A percentile compares a stretch with the other conserved stretches of the same genome.
Conservation (phyloP, 92 coral and sea anemone species). For the Desmophyllum pertusum region DNA sequence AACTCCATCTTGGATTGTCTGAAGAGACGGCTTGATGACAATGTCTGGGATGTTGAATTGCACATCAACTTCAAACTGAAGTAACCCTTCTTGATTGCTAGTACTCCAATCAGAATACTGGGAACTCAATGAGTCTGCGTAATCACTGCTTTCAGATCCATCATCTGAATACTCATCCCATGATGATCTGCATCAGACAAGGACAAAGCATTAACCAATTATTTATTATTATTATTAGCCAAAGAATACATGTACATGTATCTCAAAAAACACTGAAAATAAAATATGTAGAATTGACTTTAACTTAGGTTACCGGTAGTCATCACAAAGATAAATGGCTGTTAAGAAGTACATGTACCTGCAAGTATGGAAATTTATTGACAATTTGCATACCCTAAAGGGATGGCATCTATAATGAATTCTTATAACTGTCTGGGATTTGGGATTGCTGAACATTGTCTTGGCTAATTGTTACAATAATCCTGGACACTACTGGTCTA, state of each 20-base stretch:
- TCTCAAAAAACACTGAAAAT: neutral
- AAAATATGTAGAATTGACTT: too few species aligned
- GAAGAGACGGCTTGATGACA: slow-evolving; percentile 81
- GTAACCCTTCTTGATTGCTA: slow-evolving; percentile 63
- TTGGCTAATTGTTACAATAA: too few species aligned
- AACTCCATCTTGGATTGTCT: slow-evolving; percentile 81
- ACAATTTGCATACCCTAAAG: too few species aligned
- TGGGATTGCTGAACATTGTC: too few species aligned
- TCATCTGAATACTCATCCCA: slow-evolving; percentile 38
- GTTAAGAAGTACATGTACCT: too few species aligned
- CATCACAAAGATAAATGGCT: too few species aligned
- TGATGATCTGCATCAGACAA: slow-evolving; percentile 14
- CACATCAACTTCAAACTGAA: slow-evolving; percentile 86
- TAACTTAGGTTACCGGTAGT: too few species aligned
- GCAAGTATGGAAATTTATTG: too few species aligned
- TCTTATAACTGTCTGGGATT: too few species aligned
- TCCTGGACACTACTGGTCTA: too few species aligned
- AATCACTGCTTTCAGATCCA: slow-evolving; percentile 52
- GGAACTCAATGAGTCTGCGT: slow-evolving; percentile 57
- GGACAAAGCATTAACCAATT: neutral
- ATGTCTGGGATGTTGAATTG: slow-evolving; percentile 95
- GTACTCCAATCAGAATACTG: slow-evolving; percentile 60
- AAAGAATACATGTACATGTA: neutral
- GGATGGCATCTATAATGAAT: too few species aligned
- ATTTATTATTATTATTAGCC: too few species aligned